Base-by-base conservation (phyloP, 2,113 vertebrate genomes). In the Hypanus sabinus region DNA sequence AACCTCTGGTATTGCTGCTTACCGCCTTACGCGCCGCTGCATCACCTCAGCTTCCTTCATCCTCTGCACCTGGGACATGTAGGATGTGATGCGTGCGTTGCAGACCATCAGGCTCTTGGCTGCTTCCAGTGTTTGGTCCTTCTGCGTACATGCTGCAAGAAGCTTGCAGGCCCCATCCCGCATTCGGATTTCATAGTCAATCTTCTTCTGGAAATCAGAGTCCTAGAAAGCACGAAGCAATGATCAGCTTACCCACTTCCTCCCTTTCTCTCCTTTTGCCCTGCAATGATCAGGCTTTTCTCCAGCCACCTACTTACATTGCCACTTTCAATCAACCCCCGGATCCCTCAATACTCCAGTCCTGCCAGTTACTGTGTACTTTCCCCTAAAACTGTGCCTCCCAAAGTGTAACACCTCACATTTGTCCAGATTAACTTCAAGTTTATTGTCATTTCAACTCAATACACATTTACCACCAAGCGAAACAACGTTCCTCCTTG, bases 171-270 rank as follows among this genome's bases (percentile, higher is more conserved):
- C 97, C 0, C 98, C 98, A 18, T 99, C 98, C 0, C 98, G 97
- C 97, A 99, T 98, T 46, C 98, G 97, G 96, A 99, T 98, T 97
- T 99, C 98, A 94, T 98, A 97, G 95, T 99, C 98, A 2, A 99
- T 97, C 95, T 98, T 98, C 95, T 97, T 98, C 96, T 99, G 98
- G 95, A 99, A 96, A 95, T 98, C 98, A 0, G 98, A 98, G 96
- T 99, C 98, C 98, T 99, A 96, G 76, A 94, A 36, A 81, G 36
- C n/a, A n/a, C 20, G 38, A 60, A 71, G 18, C 1, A n/a, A 20
- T 27, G 24, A 30, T 14, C 24, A 83, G 18, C 55, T 73, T 79
- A 57, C 18, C 14, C 33, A 38, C 33, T 83, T 14, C 38, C 55
- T 24, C 3, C 12, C 46, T 46, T 46, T 46, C 46, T 46, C 46